phyloP scores from a whole-genome alignment of 2,888 invertebrate species.

The Schrankia costaestrigalis region DNA sequence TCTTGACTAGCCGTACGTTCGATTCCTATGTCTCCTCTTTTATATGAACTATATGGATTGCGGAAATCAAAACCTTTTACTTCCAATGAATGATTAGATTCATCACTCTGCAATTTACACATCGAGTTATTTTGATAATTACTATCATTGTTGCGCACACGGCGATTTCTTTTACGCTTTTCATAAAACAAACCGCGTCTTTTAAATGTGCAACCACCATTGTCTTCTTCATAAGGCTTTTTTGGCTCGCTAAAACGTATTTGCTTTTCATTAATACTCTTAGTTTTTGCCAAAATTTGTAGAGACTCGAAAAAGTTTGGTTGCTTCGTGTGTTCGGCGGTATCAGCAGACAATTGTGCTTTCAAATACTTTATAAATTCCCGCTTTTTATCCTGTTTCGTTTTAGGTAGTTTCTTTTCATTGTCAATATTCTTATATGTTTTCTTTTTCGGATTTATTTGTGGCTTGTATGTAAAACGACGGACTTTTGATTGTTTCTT shows the following conservation, averaged over 20 bases:
- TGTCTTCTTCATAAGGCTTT: conserved; percentile 3
- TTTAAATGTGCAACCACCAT: conserved; percentile 37
- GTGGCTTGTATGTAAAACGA: too few relatives aligned
- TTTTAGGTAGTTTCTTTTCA: too few relatives aligned
- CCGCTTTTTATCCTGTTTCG: conserved; percentile 37
- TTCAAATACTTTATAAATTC: conserved; percentile 46
- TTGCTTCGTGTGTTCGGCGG: conserved; percentile 40
- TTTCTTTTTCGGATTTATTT: too few relatives aligned
- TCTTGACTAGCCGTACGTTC: too few relatives aligned
- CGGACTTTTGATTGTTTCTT: too few relatives aligned
- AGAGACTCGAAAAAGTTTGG: conserved; percentile 52
- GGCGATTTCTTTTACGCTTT: too few relatives aligned
- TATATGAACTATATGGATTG: background rate
- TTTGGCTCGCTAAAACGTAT: conserved; percentile 15
- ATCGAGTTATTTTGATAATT: too few relatives aligned
- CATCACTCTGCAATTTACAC: background rate
- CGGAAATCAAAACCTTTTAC: conserved; percentile 43
- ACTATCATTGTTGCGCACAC: too few relatives aligned
- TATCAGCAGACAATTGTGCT: conserved; percentile 41
- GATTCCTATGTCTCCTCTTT: background rate
- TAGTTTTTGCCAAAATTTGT: conserved; percentile 50
- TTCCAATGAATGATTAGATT: conserved; percentile 38
- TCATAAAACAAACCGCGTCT: conserved; percentile 39
- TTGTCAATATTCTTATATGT: too few relatives aligned
- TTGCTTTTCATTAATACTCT: conserved; percentile 25